Conservation (phyloP, 2,113 vertebrate species). For the Megaleporinus macrocephalus region DNA sequence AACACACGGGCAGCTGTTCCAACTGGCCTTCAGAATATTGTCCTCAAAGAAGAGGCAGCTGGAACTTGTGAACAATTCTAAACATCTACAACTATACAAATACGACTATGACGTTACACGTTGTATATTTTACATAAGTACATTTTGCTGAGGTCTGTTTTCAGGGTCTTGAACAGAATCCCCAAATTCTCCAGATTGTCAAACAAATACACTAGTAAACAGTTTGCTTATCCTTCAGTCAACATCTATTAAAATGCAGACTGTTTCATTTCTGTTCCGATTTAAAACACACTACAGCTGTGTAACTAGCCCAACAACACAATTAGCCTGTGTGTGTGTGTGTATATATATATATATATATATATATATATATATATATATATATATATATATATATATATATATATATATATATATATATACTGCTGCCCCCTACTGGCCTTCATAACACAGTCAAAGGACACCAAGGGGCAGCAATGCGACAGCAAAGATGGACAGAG, state of each 20-base stretch:
- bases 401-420: no score
- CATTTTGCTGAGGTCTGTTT: no score
- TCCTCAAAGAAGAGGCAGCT: not conserved
- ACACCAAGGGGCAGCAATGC: not conserved
- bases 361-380: no score
- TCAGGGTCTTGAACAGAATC: not conserved
- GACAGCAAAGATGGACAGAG: not conserved
- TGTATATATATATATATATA: no score
- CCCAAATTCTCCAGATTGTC: not conserved
- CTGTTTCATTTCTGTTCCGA: not conserved
- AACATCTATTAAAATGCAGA: not conserved
- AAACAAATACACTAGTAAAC: not conserved
- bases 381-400: no score
- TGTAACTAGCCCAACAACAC: not conserved
- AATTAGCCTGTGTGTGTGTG: no score
- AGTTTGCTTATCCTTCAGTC: not conserved
- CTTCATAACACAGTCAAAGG: not conserved
- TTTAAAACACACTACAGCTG: not conserved
- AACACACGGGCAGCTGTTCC: not conserved
- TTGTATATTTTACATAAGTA: no score
- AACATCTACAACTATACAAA: not conserved
- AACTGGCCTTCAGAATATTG: not conserved
- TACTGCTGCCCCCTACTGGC: conserved; percentile 26
- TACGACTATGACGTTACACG: not conserved
- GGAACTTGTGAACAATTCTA: not conserved